Evolutionary conservation across 2,113 vertebrate genomes (phyloP).

Genomic region (Thalassarche chlororhynchos): DNA sequence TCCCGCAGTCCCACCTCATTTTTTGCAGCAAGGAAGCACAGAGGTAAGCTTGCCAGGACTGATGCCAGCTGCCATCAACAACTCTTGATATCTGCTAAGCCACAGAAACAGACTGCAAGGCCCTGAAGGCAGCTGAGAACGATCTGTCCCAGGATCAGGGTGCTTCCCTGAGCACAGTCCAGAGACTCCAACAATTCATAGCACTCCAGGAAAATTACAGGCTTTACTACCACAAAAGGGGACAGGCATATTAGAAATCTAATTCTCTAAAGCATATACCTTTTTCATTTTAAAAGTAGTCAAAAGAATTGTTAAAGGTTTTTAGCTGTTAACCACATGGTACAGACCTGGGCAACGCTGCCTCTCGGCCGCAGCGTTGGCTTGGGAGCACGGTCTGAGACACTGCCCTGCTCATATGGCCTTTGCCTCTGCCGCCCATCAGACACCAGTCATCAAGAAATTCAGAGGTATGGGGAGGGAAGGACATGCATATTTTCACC

Average conservation of each 20-base stretch:
- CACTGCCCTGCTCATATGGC: neutral
- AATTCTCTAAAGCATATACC: neutral
- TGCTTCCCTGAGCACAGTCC: neutral
- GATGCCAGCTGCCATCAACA: neutral
- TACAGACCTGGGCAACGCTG: neutral
- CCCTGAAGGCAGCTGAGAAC: neutral
- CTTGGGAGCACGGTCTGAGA: accelerated
- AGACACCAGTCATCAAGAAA: accelerated
- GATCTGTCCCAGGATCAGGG: neutral
- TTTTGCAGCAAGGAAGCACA: neutral
- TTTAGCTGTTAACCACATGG: neutral
- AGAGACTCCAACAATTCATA: neutral
- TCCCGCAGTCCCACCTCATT: neutral
- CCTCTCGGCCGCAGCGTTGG: accelerated
- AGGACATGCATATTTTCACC: neutral
- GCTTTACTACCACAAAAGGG: neutral
- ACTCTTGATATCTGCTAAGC: neutral
- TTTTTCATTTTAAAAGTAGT: neutral
- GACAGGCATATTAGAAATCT: neutral
- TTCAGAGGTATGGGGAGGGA: neutral
- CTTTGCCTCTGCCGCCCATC: neutral
- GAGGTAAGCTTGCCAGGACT: neutral
- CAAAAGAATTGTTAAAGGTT: neutral
- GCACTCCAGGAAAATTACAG: neutral
- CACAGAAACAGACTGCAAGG: neutral